These are phyloP conservation scores for Drosophila hawaiiensis DNA, from an alignment of 2,888 invertebrate genomes.

Conservation along the genomic window DNA sequence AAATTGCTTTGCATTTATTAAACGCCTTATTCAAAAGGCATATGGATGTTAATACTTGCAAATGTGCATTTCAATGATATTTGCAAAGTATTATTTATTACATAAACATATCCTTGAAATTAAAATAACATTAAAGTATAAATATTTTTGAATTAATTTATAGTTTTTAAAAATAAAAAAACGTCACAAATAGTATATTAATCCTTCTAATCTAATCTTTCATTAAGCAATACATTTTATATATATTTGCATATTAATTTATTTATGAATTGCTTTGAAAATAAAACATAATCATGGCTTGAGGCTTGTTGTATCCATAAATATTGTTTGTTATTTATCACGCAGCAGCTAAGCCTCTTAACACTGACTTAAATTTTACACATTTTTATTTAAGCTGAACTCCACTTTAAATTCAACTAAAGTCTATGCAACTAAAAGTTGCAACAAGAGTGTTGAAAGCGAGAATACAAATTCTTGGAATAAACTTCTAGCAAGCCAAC, in stretches of 20 bases:
- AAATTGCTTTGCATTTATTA: constrained; percentile 40
- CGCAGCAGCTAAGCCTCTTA: constrained; percentile 23
- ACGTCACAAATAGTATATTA: background rate
- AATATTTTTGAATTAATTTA: background rate
- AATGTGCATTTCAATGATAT: background rate
- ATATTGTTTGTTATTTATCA: constrained; percentile 31
- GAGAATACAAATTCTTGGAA: background rate
- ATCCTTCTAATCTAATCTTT: background rate
- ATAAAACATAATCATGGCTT: constrained; percentile 37
- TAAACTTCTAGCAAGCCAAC: constrained; percentile 2
- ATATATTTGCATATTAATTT: constrained; percentile 4
- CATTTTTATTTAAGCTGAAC: background rate
- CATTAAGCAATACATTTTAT: background rate
- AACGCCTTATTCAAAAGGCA: constrained; percentile 8
- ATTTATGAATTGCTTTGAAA: constrained; percentile 23
- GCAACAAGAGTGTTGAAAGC: constrained; percentile 10
- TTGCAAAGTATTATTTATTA: background rate
- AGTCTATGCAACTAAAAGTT: constrained; percentile 12
- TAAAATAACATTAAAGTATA: background rate
- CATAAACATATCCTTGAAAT: background rate
- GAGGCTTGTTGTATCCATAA: constrained; percentile 26
- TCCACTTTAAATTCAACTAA: constrained; percentile 30
- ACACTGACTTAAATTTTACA: background rate
- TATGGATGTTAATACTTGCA: background rate
- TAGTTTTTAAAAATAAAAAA: background rate